These are phyloP conservation scores for Montifringilla adamsi DNA, from an alignment of 2,113 vertebrate genomes.

Conservation along the genomic window DNA sequence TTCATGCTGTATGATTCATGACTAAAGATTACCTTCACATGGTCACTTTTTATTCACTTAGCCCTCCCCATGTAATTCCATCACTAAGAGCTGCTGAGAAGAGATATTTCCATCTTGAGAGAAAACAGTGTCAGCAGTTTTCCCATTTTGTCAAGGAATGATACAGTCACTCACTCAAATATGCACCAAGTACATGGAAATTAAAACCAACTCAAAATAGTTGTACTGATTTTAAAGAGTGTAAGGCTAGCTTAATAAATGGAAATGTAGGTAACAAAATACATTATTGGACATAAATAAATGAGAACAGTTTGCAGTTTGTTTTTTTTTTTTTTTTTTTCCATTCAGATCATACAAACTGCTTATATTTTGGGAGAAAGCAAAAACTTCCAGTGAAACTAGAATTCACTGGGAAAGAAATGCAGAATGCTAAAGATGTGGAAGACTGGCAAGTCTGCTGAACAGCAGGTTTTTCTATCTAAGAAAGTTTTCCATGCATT, in stretches of 20 bases:
- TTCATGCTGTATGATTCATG: neutral
- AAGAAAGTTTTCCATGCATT: neutral
- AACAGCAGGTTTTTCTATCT: neutral
- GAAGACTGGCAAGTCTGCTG: neutral
- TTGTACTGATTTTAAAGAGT: neutral
- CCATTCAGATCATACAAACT: neutral
- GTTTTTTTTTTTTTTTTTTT: neutral
- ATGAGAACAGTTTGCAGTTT: neutral
- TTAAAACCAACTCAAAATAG: neutral
- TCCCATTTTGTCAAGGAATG: constrained; percentile 1
- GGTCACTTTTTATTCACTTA: neutral
- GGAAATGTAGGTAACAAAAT: neutral
- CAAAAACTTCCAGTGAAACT: neutral
- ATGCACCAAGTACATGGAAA: neutral
- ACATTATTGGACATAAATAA: neutral
- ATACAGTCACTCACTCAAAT: neutral
- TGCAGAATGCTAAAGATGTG: neutral
- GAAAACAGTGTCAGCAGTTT: neutral
- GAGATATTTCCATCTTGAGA: neutral
- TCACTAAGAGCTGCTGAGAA: neutral
- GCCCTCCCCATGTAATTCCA: neutral
- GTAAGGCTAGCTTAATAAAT: neutral
- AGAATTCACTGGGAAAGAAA: neutral
- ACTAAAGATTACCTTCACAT: neutral
- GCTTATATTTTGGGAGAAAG: neutral